These are phyloP conservation scores for Sinocyclocheilus rhinocerous DNA, from an alignment of 2,113 vertebrate species.

Conservation along the genomic window DNA sequence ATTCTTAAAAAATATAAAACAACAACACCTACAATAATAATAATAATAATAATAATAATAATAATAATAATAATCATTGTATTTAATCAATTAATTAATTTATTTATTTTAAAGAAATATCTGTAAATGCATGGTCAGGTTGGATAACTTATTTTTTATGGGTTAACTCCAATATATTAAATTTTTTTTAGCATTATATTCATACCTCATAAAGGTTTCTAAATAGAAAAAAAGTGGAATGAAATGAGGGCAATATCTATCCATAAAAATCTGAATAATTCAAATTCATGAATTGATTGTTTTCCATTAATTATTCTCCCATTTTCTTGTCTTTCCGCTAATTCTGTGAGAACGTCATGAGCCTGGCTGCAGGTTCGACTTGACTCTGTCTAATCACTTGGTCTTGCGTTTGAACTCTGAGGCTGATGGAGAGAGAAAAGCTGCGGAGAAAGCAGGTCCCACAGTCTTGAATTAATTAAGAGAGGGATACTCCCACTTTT, in stretches of 20 bases:
- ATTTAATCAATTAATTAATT: neutral
- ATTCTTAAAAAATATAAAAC: no score
- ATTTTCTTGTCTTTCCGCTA: neutral
- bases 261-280: neutral
- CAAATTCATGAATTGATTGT: neutral
- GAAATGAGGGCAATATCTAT: neutral
- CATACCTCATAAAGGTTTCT: neutral
- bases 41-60: neutral
- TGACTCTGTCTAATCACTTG: conserved; percentile 41
- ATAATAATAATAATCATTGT: neutral
- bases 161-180: no score
- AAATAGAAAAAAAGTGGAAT: neutral
- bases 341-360: neutral
- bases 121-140: neutral
- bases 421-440: conserved; percentile 29
- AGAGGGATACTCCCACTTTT: conserved; percentile 74
- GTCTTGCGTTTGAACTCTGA: conserved; percentile 40
- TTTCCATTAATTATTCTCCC: neutral
- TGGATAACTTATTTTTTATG: neutral
- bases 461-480: conserved; percentile 80
- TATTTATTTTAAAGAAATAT: neutral
- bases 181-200: no score
- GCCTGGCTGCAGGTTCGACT: conserved; percentile 28
- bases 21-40: no score
- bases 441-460: conserved; percentile 51